Conservation (phyloP, 2,113 vertebrate genomes). For the Psammodynastes pulverulentus region DNA sequence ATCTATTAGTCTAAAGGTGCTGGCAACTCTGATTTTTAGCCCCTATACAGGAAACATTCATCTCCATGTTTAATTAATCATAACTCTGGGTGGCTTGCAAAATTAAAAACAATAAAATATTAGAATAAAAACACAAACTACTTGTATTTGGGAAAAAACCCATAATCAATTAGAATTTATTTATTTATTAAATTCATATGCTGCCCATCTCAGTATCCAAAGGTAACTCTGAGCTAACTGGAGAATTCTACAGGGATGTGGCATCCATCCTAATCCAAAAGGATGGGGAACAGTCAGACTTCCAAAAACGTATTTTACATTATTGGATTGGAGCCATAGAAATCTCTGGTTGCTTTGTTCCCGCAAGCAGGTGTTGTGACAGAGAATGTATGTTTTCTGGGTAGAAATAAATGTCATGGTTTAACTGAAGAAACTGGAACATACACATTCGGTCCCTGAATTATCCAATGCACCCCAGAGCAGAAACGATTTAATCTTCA, state of each 20-base stretch:
- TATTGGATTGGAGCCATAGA: neutral
- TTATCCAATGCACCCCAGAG: neutral
- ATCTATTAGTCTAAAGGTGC: neutral
- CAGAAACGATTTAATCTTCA: neutral
- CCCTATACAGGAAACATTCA: neutral
- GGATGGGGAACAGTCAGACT: neutral
- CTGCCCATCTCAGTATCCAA: too few relatives aligned
- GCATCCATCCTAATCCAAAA: neutral
- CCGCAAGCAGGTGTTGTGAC: neutral
- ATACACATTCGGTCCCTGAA: neutral
- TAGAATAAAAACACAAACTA: neutral
- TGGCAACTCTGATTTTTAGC: neutral
- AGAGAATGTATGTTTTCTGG: neutral
- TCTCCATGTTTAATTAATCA: neutral
- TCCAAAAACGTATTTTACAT: neutral
- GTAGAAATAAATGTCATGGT: neutral
- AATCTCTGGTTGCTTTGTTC: neutral
- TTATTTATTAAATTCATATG: too few relatives aligned
- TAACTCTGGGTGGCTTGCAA: neutral
- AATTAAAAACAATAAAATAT: neutral
- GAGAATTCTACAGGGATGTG: neutral
- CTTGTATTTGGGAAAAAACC: neutral
- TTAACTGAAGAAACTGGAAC: neutral
- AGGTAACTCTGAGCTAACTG: too few relatives aligned
- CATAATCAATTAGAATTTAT: neutral